A percentile compares a stretch with the other conserved stretches of the same genome.
Evolutionary conservation across 2,888 invertebrate genomes (phyloP).

Genomic region (Hydrotaea diabolus): DNA sequence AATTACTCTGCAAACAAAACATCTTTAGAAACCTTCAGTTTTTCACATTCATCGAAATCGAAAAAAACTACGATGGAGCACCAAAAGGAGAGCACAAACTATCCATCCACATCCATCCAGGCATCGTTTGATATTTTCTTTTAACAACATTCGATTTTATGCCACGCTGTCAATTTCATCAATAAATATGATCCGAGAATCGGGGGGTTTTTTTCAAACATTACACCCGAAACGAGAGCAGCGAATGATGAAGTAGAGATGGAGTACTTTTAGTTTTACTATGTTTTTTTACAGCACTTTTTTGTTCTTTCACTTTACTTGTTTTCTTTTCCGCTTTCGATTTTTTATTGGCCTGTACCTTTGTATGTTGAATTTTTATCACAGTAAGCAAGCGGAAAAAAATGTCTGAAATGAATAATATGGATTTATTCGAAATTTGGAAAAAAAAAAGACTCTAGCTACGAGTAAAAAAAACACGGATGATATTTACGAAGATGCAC

Average conservation of each 20-base stretch:
- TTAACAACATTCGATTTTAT: constrained; percentile 63
- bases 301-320: constrained; percentile 7
- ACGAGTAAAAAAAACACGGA: constrained; percentile 26
- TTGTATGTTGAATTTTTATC: constrained; percentile 51
- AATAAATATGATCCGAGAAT: constrained; percentile 60
- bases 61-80: background rate
- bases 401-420: constrained; percentile 57
- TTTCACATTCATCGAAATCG: constrained; percentile 14
- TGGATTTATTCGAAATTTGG: constrained; percentile 63
- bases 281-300: constrained; percentile 6
- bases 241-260: background rate
- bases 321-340: background rate
- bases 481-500: background rate
- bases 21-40: constrained; percentile 20
- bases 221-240: constrained; percentile 9
- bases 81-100: background rate
- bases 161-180: constrained; percentile 66
- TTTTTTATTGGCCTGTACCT: background rate
- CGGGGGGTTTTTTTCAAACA: background rate
- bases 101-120: background rate
- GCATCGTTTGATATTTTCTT: background rate
- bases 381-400: constrained; percentile 61
- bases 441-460: constrained; percentile 28
- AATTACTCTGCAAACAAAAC: constrained; percentile 54
- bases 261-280: constrained; percentile 53